Base-by-base conservation (phyloP, 2,113 vertebrate genomes). In the Cyanocitta stelleri region DNA sequence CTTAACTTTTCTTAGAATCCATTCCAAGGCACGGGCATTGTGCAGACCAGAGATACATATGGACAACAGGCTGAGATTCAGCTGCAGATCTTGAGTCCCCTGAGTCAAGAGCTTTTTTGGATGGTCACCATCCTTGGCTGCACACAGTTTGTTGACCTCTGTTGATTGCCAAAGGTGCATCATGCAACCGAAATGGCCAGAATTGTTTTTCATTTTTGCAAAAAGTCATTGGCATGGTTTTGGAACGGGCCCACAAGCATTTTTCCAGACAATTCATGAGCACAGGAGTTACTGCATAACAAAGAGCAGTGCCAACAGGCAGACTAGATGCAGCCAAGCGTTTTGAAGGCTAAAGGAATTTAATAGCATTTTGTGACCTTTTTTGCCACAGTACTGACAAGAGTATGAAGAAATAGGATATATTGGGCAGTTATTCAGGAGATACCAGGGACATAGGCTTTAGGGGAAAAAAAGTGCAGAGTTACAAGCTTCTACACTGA, bases 1-100 rank as follows among this genome's bases (percentile, higher is more conserved):
- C 26, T 83, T 21, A 18, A 16, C 5, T 67, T 51, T 82, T 56
- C 6, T 5, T 14, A 35, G 72, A 79, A 43, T 64, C 71, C 48
- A 49, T 62, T 22, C 35, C 15, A 39, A 69, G 61, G 20, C 55
- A 85, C 13, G 62, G 61, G 17, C 16, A 13, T 27, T 72, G 29
- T 56, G 18, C 14, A 71, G 62, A 72, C 24, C 21, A 72, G 59
- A 75, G 56, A 54, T 51, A 21, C 35, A 54, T 19, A 10, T 41
- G 35, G 15, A n/a, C 17, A 91, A 39, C 16, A 56, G 84, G 35
- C 20, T 29, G 30, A 51, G 30, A 8, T 37, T 81, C 23, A 55
- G 14, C 14, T 32, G 4, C 1, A 5, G 27, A 68, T 10, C 18
- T 61, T 0, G 0, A 83, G 49, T 59, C 3, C 4, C 23, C 3